phyloP scores from a whole-genome alignment of 2,113 vertebrate genomes.

The Isichthys henryi region DNA sequence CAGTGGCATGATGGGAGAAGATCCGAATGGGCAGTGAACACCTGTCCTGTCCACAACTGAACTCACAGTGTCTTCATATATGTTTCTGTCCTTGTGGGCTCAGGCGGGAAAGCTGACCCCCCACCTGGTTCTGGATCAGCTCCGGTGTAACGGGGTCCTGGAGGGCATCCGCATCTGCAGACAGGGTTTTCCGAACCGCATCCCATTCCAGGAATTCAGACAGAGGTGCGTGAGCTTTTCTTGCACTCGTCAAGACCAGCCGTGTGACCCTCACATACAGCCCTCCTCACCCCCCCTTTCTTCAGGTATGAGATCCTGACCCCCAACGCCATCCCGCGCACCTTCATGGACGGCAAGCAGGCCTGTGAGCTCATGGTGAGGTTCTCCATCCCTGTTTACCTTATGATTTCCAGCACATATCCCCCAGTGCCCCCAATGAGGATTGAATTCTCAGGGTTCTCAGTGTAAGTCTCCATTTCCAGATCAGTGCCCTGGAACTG shows the following conservation, averaged over 20 bases:
- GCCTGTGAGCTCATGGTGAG: constrained; percentile 83
- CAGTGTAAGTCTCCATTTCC: not conserved
- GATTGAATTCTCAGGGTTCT: not conserved
- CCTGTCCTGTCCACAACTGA: not conserved
- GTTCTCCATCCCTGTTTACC: not conserved
- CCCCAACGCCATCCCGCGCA: constrained; percentile 83
- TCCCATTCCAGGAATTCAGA: constrained; percentile 86
- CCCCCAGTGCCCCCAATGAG: not conserved
- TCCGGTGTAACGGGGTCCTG: constrained; percentile 82
- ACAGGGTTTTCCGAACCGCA: constrained; percentile 89
- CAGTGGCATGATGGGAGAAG: not conserved
- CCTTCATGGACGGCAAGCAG: constrained; percentile 90
- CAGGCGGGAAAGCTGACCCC: constrained; percentile 80
- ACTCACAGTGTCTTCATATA: not conserved
- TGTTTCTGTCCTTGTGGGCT: not conserved
- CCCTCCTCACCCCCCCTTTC: not conserved
- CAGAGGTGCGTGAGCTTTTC: constrained; percentile 63
- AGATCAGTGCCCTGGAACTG: constrained; percentile 80
- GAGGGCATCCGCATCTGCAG: constrained; percentile 89
- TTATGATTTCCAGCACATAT: not conserved
- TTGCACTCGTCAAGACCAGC: not conserved
- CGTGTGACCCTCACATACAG: not conserved
- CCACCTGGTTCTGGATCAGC: constrained; percentile 75
- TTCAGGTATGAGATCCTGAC: constrained; percentile 84
- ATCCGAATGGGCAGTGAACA: not conserved